phyloP scores from a whole-genome alignment of 2,797 vertebrate species.

The Sarcoramphus papa region DNA sequence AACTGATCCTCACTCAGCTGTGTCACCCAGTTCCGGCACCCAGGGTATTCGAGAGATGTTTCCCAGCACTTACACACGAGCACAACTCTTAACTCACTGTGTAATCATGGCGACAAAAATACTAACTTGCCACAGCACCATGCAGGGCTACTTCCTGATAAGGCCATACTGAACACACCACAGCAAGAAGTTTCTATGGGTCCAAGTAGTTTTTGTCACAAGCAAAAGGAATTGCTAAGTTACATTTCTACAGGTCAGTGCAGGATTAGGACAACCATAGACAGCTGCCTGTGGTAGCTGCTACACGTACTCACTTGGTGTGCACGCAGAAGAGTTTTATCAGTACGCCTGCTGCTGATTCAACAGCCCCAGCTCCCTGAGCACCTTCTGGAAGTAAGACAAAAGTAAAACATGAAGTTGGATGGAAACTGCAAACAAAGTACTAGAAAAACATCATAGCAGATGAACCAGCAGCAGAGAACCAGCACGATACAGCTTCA shows the following conservation, averaged over 20 bases:
- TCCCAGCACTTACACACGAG: not conserved
- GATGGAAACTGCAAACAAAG: not conserved
- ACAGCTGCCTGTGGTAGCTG: not conserved
- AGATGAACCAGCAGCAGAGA: not conserved
- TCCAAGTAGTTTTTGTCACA: not conserved
- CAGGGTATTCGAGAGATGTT: not conserved
- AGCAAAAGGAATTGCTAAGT: not conserved
- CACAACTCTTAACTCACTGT: not conserved
- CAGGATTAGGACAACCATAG: not conserved
- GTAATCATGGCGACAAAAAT: not conserved
- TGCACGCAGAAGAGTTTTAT: constrained; percentile 99
- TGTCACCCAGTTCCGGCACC: not conserved
- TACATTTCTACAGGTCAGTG: not conserved
- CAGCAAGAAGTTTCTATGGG: not conserved
- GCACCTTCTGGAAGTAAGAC: constrained; percentile 80
- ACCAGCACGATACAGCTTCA: not conserved
- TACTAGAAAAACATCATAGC: not conserved
- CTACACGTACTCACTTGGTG: constrained; percentile 86
- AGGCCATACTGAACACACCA: not conserved
- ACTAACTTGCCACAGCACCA: not conserved
- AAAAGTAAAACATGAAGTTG: not conserved
- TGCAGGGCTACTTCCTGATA: not conserved
- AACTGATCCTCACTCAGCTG: not conserved
- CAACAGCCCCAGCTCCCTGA: constrained; percentile 84
- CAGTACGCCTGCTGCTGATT: constrained; percentile 90